Evolutionary conservation across 2,797 vertebrate species (phyloP).

Genomic region (Cynopterus sphinx): DNA sequence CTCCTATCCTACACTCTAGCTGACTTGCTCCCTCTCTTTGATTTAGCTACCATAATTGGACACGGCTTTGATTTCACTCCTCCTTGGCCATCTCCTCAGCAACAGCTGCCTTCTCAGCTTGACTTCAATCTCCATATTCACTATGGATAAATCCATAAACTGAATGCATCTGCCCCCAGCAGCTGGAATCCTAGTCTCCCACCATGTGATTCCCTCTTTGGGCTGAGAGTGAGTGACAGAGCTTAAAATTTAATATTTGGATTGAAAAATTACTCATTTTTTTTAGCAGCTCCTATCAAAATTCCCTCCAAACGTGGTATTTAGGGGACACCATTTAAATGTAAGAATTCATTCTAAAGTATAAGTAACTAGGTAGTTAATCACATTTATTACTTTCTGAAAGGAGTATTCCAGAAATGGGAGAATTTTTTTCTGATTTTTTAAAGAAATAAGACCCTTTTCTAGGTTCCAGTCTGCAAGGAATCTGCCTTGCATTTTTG

Average conservation of each 20-base stretch:
- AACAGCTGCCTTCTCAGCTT: slow-evolving; percentile 69
- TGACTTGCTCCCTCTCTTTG: not conserved
- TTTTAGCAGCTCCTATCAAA: not conserved
- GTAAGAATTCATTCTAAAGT: not conserved
- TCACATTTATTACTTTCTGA: not conserved
- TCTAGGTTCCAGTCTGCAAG: not conserved
- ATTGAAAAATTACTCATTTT: not conserved
- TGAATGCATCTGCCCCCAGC: slow-evolving; percentile 58
- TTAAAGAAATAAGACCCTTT: not conserved
- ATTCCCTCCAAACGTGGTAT: not conserved
- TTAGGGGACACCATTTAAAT: not conserved
- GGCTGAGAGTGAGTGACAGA: not conserved
- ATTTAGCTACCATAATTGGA: not conserved
- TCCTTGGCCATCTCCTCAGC: slow-evolving; percentile 36
- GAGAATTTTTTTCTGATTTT: not conserved
- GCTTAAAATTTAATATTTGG: slow-evolving; percentile 36
- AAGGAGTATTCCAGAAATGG: not conserved
- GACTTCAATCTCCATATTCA: slow-evolving; percentile 46
- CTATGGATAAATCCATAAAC: slow-evolving; percentile 51
- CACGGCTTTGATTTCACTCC: slow-evolving; percentile 15
- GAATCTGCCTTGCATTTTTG: not conserved
- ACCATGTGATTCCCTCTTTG: slow-evolving; percentile 9
- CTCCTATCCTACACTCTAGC: not conserved
- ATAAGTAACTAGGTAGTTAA: not conserved
- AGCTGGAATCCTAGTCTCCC: slow-evolving; percentile 68